These are phyloP conservation scores for Oedothorax gibbosus DNA, from an alignment of 1,140 invertebrate genomes.

Conservation along the genomic window DNA sequence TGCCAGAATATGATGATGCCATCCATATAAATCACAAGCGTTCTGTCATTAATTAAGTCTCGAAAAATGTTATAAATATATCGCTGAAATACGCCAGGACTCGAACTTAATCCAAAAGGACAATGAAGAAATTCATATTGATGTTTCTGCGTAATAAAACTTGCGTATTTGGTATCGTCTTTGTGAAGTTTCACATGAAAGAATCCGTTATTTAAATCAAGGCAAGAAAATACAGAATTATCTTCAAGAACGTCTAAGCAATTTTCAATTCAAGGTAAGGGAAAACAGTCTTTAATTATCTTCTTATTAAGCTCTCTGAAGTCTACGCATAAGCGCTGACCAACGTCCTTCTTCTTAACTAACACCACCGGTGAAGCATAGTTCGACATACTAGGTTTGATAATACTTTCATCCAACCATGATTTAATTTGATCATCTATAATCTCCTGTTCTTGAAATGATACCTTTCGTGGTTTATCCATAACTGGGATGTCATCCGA, in stretches of 20 bases:
- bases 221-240: background rate
- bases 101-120: conserved; percentile 24
- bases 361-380: conserved; percentile 8
- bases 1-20: conserved; percentile 63
- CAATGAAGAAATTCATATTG: conserved; percentile 19
- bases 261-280: background rate
- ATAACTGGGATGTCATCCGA: background rate
- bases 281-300: background rate
- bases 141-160: conserved; percentile 10
- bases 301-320: conserved; percentile 8
- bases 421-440: background rate
- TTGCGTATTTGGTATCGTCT: conserved; percentile 11
- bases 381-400: conserved; percentile 4
- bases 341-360: background rate
- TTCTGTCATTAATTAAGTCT: conserved; percentile 33
- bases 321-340: background rate
- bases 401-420: background rate
- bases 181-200: conserved; percentile 4
- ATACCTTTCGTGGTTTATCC: background rate
- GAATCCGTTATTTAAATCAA: conserved; percentile 31
- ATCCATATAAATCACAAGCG: conserved; percentile 63
- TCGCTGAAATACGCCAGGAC: conserved; percentile 60
- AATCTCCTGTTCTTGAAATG: background rate
- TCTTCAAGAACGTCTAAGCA: conserved; percentile 5
- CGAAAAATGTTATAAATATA: conserved; percentile 64